Evolutionary conservation across 1,140 invertebrate genomes (phyloP), one percentile per base, ranked within the genome.

Genomic region (Solenopsis invicta): DNA sequence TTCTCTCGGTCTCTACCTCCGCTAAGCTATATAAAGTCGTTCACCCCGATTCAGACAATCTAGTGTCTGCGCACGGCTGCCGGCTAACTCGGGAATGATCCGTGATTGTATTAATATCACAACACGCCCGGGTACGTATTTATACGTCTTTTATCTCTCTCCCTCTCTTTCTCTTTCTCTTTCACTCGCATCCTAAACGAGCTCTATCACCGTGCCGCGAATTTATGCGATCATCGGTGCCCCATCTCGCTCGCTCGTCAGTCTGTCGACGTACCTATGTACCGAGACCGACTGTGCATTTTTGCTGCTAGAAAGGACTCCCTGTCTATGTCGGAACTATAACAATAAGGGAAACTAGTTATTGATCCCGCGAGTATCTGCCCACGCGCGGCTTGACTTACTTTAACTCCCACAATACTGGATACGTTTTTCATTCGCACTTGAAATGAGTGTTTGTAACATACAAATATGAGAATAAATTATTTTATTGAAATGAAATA

Each of bases 61-160:
- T 95, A 95, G 93, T 94, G 94, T 95, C 94, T 95, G 94, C 93
- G 92, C 92, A 87, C 94, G 94, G 92, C 93, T 92, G 93, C 91
- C 89, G 90, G 90, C 85, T 94, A 94, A 95, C 94, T 94, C 94
- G 94, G 94, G 94, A 95, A 91, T 95, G 94, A 95, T 95, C 93
- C 94, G 94, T 94, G 94, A 95, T 95, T 95, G 94, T 95, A 95
- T 95, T 95, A 95, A 95, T 95, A 95, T 95, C 95, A 95, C 95
- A 94, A 95, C 94, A 95, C 94, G 92, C 93, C 92, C 91, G 89
- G 92, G 92, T 91, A 93, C 91, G 93, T 90, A 91, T 91, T 91
- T 92, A 91, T 92, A 92, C 92, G 92, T 94, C 93, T 94, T 91
- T 88, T 91, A 87, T 86, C 81, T 59, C 62, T 87, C 89, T 85